Evolutionary conservation across 2,888 invertebrate species (phyloP).

Genomic region (Pristionchus entomophagus): DNA sequence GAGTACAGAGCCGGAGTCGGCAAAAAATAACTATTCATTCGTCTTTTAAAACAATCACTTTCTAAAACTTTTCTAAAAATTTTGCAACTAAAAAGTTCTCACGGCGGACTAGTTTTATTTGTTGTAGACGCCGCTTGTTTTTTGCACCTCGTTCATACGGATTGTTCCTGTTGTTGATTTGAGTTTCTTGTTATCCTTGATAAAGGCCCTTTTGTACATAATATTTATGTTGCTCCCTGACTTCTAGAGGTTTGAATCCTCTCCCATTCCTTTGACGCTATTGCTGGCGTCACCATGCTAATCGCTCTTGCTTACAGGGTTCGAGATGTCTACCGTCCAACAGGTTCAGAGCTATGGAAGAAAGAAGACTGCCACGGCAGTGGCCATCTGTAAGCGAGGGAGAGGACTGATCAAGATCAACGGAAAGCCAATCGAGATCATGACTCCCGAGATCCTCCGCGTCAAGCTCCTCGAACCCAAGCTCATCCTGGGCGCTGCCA

Average conservation of each 20-base stretch:
- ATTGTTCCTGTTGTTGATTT: constrained; percentile 45
- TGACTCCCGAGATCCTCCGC: constrained; percentile 95
- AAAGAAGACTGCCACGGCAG: constrained; percentile 99
- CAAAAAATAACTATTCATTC: constrained; percentile 48
- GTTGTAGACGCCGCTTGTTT: constrained; percentile 30
- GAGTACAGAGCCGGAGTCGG: constrained; percentile 80
- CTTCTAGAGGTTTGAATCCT: constrained; percentile 16
- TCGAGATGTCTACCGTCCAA: constrained; percentile 62
- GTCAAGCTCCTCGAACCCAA: constrained; percentile 83
- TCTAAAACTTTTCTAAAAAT: constrained; percentile 13
- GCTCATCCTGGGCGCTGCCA: constrained; percentile 83
- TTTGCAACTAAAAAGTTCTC: constrained; percentile 41
- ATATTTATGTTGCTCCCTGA: not conserved
- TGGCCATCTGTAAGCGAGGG: constrained; percentile 98
- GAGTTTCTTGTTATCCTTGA: constrained; percentile 26
- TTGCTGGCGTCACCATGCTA: constrained; percentile 1
- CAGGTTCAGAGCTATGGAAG: constrained; percentile 97
- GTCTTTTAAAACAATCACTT: not conserved
- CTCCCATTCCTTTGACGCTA: constrained; percentile 23
- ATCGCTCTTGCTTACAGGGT: constrained; percentile 35
- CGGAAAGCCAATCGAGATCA: constrained; percentile 94
- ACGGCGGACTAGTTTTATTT: constrained; percentile 41
- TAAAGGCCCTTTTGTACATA: constrained; percentile 45
- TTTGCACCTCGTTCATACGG: constrained; percentile 48
- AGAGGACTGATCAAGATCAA: constrained; percentile 89